Evolutionary conservation across 2,113 vertebrate species (phyloP), one percentile per base, ranked within the genome.

Genomic region (Channa argus): DNA sequence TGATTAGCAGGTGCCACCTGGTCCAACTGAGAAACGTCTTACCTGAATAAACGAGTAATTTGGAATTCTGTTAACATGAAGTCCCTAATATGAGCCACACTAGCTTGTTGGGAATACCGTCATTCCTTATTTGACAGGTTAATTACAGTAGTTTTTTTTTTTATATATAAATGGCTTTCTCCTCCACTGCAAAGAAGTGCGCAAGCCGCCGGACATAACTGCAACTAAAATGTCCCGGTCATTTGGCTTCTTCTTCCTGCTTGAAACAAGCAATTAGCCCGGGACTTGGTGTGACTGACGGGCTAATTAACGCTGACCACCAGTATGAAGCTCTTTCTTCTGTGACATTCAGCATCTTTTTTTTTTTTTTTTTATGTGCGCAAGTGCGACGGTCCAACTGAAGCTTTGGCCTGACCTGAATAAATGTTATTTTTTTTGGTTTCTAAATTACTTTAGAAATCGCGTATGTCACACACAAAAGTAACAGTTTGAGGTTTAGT

Each of bases 331-430:
- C 53, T 83, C 67, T 64, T 14, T 52, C 63, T 68, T 63, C 54
- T 15, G 51, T 49, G 79, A 82, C 45, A 70, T 83, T 81, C 85
- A 71, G 75, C 80, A 58, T 76, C 77, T 80, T 24, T 24, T 24
- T 24, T 24, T 24, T 24, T 24, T 24, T 24, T 24, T 24, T 76
- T 77, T 70, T 53, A 15, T 83, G 67, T 90, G 88, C 88, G 89
- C 89, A 76, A 84, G 84, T 84, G 89, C 83, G 78, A 83, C 82
- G 84, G 86, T 76, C 71, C 56, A 46, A 36, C 64, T 44, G 49
- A 63, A 63, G 68, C 51, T 80, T 64, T 63, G 77, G 56, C 67
- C 72, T 44, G 3, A 52, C 15, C 63, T 12, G n/a, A 53, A 53
- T 36, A 71, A 74, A 64, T 36, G 15, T 6, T 10, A 8, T 45